These are phyloP conservation scores for Carcharodon carcharias DNA, from an alignment of 2,797 vertebrate species.

Conservation along the genomic window DNA sequence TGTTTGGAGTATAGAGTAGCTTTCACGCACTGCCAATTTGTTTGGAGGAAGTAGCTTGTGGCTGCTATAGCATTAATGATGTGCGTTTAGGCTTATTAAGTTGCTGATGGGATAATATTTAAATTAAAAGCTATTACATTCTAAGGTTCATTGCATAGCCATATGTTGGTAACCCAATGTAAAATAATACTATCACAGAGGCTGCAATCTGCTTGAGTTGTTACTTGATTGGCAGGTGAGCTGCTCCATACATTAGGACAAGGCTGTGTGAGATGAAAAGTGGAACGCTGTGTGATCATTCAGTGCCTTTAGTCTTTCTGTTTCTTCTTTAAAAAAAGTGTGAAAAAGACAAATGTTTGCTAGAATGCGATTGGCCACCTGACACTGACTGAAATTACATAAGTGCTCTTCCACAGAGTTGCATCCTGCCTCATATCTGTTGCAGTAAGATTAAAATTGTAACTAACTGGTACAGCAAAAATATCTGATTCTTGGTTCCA, in stretches of 20 bases:
- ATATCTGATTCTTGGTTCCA: background rate
- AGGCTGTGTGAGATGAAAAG: background rate
- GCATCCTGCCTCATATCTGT: background rate
- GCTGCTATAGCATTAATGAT: background rate
- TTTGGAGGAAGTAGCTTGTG: background rate
- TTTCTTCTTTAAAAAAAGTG: background rate
- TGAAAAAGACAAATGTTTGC: background rate
- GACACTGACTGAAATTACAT: background rate
- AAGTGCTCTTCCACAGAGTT: background rate
- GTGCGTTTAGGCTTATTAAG: background rate
- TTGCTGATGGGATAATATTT: background rate
- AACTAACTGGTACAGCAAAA: background rate
- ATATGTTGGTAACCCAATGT: background rate
- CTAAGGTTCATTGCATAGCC: background rate
- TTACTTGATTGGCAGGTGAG: background rate
- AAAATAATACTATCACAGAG: background rate
- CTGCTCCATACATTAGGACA: background rate
- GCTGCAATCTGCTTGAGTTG: background rate
- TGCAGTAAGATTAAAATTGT: background rate
- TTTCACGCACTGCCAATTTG: background rate
- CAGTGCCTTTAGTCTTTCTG: background rate
- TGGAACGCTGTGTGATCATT: background rate
- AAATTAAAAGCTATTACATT: background rate
- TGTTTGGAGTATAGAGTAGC: background rate
- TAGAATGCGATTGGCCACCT: background rate